Percentiles rank a stretch among this genome's conserved stretches.
phyloP scores from a whole-genome alignment of 2,797 vertebrate species.

The Phoeniculus purpureus region DNA sequence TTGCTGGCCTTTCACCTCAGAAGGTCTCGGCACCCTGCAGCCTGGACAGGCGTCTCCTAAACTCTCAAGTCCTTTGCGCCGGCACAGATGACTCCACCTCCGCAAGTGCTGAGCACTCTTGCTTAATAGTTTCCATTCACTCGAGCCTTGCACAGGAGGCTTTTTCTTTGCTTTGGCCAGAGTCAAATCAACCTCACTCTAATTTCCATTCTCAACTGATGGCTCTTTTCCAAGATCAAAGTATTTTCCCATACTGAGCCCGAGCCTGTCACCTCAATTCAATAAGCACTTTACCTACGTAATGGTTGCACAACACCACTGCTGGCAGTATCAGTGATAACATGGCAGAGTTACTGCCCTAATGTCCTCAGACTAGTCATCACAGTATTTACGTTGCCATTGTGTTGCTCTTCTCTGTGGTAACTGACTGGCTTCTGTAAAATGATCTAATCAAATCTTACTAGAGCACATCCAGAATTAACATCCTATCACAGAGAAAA shows the following conservation, averaged over 20 bases:
- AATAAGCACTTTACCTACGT: slow-evolving; percentile 17
- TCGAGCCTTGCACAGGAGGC: neutral
- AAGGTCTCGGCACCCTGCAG: neutral
- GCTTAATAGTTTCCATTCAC: slow-evolving; percentile 8
- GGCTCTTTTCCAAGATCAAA: slow-evolving; percentile 31
- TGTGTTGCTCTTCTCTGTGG: neutral
- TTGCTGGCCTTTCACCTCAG: neutral
- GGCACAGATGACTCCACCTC: neutral
- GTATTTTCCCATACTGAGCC: slow-evolving; percentile 29
- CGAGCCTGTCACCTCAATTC: slow-evolving; percentile 24
- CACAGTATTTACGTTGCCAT: neutral
- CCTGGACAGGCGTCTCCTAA: neutral
- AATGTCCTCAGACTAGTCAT: neutral
- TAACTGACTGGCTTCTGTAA: neutral
- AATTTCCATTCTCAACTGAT: slow-evolving; percentile 2
- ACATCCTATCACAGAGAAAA: neutral
- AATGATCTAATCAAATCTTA: neutral
- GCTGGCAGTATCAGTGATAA: neutral
- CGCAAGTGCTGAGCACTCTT: neutral
- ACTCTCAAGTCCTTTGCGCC: neutral
- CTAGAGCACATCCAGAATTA: neutral
- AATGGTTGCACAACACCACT: neutral
- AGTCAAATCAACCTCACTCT: neutral
- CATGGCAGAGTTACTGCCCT: neutral
- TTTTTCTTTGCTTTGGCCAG: neutral